Evolutionary conservation across 30 jellyfish, hydroid and myxozoan species (phyloP).

Genomic region (Cassiopea xamachana): DNA sequence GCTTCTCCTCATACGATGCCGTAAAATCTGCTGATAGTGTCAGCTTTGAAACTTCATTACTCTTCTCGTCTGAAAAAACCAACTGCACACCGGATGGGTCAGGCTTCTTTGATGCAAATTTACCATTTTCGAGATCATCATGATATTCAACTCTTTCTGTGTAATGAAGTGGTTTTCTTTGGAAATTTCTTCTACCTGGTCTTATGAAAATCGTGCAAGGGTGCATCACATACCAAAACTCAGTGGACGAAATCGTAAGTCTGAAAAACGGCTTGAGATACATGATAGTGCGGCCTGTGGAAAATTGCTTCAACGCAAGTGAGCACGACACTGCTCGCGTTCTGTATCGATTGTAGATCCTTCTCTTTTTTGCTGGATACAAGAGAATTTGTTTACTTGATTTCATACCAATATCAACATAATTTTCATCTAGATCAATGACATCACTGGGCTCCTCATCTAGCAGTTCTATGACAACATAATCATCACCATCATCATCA

Average conservation of each 20-base stretch:
- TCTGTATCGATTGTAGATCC: conserved; percentile 12
- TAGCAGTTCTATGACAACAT: conserved; percentile 47
- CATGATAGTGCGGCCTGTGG: conserved; percentile 9
- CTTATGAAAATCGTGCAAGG: conserved; percentile 32
- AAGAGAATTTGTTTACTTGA: conserved; percentile 54
- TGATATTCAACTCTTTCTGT: conserved; percentile 48
- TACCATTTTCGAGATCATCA: not conserved
- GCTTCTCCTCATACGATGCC: conserved; percentile 39
- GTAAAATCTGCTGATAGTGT: conserved; percentile 35
- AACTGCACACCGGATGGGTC: conserved; percentile 45
- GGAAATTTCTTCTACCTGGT: not conserved
- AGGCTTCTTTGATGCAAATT: not conserved
- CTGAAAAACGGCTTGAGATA: conserved; percentile 47
- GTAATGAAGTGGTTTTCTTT: conserved; percentile 33
- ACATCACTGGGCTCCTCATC: conserved; percentile 21
- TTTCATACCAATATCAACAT: conserved; percentile 20
- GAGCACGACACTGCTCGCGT: conserved; percentile 53
- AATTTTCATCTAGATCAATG: not conserved
- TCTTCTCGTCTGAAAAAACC: conserved; percentile 35
- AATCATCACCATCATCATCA: conserved; percentile 52
- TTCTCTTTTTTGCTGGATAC: conserved; percentile 45
- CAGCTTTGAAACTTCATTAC: conserved; percentile 37
- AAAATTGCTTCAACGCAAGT: not conserved
- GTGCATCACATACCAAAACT: conserved; percentile 42
- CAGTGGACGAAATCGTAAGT: conserved; percentile 29